Evolutionary conservation across 2,888 invertebrate species (phyloP), one percentile per base, ranked within the genome.

Genomic region (Sarcophaga carnaria): DNA sequence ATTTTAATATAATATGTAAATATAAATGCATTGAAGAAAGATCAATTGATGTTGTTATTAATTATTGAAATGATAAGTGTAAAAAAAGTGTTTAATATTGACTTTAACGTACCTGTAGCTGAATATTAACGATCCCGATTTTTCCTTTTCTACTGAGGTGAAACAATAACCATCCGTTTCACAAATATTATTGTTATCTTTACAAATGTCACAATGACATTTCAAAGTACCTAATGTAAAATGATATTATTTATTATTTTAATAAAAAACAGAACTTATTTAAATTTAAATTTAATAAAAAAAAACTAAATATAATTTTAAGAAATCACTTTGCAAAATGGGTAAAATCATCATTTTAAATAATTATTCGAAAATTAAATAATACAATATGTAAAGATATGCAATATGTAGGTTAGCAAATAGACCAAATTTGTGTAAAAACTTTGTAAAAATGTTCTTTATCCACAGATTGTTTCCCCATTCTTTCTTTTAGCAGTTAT

Each of bases 151-250:
- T 87, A 96, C 96, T 80, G 97, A 96, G 4, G 97, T 97, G 91
- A 97, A 98, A 93, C 98, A 98, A 92, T 96, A 96, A 66, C 98
- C 98, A 94, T 98, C 97, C 5, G 98, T 98, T 93, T 96, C 96
- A 94, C 98, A 98, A 54, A 97, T 97, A 91, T 95, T 94, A 92
- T 98, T 97, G 77, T 95, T 95, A 17, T 96, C 95, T 88, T 94
- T 94, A 91, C 97, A 96, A 90, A 96, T 95, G 92, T 97, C 97
- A 94, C 98, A 98, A 94, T 96, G 96, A 93, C 98, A 98, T 94
- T 96, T 96, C 90, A 97, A 93, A 10, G 87, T 88, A 90, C 90
- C 93, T 93, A 72, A n/a, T 8, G 17, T 20, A 69, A 64, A 49
- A 20, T n/a, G 25, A 27, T 63, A 54, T 25, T 64, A 22, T 60